Evolutionary conservation across 2,888 invertebrate species (phyloP), one percentile per base, ranked within the genome.

Genomic region (Cynaeus angustus): DNA sequence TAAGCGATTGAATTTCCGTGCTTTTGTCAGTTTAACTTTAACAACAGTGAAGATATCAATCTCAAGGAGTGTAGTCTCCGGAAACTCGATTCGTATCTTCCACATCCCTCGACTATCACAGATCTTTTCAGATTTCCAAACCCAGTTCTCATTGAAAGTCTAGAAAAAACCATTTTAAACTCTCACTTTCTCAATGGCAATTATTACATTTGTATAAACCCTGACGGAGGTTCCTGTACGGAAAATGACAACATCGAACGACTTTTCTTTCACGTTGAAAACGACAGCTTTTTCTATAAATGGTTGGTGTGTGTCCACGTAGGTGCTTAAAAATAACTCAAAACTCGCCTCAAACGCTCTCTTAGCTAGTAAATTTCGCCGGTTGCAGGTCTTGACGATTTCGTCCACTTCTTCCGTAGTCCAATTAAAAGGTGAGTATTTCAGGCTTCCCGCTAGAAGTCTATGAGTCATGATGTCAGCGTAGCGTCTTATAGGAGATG

Each of bases 391-490:
- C 7, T 48, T 26, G 1, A 16, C 16, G 3, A 48, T 16, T 13
- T 48, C 13, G 3, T 9, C n/a, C 9, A 43, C 12, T 12, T 43
- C 12, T 6, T 9, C 10, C 43, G 12, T 7, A 2, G 4, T 48
- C 21, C 14, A 16, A 3, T 16, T 21, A 16, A 37, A 37, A 37
- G 14, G 48, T 4, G 1, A 14, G 52, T 52, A 13, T 4, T 52
- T 26, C 6, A 52, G 8, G 8, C 30, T 12, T 1, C 28, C 30
- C 2, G 52, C 56, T 28, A 56, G 14, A 4, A 56, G 56, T 21
- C 56, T 38, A 14, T 56, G 56, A 9, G 21, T 26, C 7, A 56
- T 12, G 10, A 56, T 26, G 16, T 56, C 56, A 10, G 56, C 41
- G 26, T 38, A 56, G 1, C 56, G 8, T 21, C 56, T 21, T 28